Conservation (phyloP, 1,140 invertebrate species). For the Bombus waltoni region DNA sequence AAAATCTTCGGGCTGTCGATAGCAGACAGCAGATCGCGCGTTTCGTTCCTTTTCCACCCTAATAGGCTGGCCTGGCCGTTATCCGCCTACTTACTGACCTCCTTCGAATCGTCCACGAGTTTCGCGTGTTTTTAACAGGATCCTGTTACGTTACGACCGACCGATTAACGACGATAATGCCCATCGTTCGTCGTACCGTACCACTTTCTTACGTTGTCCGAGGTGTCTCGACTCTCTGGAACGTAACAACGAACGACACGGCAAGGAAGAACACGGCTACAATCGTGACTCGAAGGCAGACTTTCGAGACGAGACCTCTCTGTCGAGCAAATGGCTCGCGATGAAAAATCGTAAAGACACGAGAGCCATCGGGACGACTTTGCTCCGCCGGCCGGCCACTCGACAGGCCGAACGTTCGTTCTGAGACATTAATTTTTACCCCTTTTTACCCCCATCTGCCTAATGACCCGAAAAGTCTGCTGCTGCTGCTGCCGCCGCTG, state of each 20-base stretch:
- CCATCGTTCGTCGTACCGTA: not conserved
- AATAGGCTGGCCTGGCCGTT: not conserved
- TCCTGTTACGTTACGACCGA: not conserved
- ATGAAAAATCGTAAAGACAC: slow-evolving; percentile 81
- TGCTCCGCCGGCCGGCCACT: slow-evolving; percentile 50
- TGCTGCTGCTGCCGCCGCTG: slow-evolving; percentile 21
- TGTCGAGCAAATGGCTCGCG: slow-evolving; percentile 76
- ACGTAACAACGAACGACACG: not conserved
- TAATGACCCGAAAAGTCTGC: slow-evolving; percentile 77
- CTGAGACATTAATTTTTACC: slow-evolving; percentile 83
- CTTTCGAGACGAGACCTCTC: slow-evolving; percentile 21
- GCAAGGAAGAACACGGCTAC: slow-evolving; percentile 12
- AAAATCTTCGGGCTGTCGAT: slow-evolving; percentile 29
- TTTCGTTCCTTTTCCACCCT: slow-evolving; percentile 1
- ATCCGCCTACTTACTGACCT: slow-evolving; percentile 33
- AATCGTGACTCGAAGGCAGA: slow-evolving; percentile 14
- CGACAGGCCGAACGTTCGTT: slow-evolving; percentile 78
- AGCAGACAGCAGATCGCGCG: slow-evolving; percentile 30
- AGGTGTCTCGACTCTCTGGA: not conserved
- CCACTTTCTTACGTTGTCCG: not conserved
- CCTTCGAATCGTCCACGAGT: not conserved
- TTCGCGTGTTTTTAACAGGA: not conserved
- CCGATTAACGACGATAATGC: too few relatives aligned
- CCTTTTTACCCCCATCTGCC: slow-evolving; percentile 78
- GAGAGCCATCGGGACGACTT: slow-evolving; percentile 67